Evolutionary conservation across 2,888 invertebrate genomes (phyloP), one percentile per base, ranked within the genome.

Genomic region (Parascotia fuliginaria): DNA sequence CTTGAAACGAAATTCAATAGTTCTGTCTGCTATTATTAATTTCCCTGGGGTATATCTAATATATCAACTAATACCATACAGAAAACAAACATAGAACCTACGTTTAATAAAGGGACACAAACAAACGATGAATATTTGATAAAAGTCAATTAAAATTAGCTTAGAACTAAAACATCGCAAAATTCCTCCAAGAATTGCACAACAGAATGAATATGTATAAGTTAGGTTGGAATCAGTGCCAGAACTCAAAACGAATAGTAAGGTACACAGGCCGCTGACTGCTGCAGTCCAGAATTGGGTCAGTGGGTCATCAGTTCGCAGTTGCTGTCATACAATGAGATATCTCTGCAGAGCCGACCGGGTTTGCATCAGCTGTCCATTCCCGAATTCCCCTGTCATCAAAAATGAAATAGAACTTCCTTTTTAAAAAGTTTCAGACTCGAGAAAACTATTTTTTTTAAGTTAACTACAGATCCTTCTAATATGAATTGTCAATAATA

Each of bases 231-330:
- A 81, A 82, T 83, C 87, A 82, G 69, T 85, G 87, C 86, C 89
- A 89, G 83, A 86, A 83, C 70, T 78, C 75, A 77, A 82, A 87
- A 87, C 87, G 87, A 89, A 88, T 83, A 83, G 73, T 70, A 81
- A 81, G 83, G 81, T 80, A 82, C 61, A 79, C 77, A 79, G 73
- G 79, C 77, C 65, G 72, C 74, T 79, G 77, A 79, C 83, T 88
- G 87, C 90, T 86, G 89, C 90, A 90, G 82, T 83, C 80, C 81
- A 83, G 75, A 91, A 82, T 65, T 83, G 70, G 91, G 91, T 89
- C 80, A 91, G 75, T 87, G 71, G 90, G 91, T 83, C 89, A 86
- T 83, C 81, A 82, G 79, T 81, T 78, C 74, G 69, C 74, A 75
- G 79, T 77, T 74, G 75, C 80, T 82, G 86, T 83, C 89, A 85